Percentiles rank a stretch among this genome's conserved stretches.
phyloP scores from a whole-genome alignment of 1,140 invertebrate genomes.

The Euura lappo region DNA sequence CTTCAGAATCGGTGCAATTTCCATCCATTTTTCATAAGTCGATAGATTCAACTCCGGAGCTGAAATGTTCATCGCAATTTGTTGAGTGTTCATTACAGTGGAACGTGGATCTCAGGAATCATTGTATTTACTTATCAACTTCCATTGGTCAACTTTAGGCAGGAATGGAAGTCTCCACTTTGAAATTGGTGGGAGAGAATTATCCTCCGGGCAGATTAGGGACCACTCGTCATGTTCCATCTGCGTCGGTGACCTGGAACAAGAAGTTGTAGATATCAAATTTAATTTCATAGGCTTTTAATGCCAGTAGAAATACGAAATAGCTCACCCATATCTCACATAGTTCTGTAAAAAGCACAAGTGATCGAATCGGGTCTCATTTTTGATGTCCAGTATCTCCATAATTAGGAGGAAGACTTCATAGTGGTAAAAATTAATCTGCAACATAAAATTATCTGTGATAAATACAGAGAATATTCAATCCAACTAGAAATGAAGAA shows the following conservation, averaged over 20 bases:
- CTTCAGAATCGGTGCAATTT: conserved; percentile 46
- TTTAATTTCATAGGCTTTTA: conserved; percentile 15
- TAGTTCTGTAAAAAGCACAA: conserved; percentile 49
- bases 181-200: conserved; percentile 49
- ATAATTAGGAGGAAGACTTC: conserved; percentile 55
- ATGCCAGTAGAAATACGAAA: conserved; percentile 7
- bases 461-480: conserved; percentile 13
- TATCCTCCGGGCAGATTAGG: conserved; percentile 40
- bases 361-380: conserved; percentile 36
- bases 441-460: conserved; percentile 20
- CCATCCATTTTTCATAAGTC: conserved; percentile 56
- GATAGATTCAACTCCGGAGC: conserved; percentile 55
- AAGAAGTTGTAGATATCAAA: conserved; percentile 24
- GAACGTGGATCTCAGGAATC: background rate
- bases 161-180: conserved; percentile 55
- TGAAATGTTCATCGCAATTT: conserved; percentile 23
- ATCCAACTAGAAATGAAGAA: background rate
- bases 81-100: background rate
- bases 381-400: conserved; percentile 41
- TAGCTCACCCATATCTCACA: conserved; percentile 26
- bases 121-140: conserved; percentile 41
- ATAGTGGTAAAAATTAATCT: conserved; percentile 58
- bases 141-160: conserved; percentile 41
- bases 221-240: conserved; percentile 52
- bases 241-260: conserved; percentile 41